These are phyloP conservation scores for Camponotus pennsylvanicus DNA, from an alignment of 1,140 invertebrate species.

Conservation along the genomic window DNA sequence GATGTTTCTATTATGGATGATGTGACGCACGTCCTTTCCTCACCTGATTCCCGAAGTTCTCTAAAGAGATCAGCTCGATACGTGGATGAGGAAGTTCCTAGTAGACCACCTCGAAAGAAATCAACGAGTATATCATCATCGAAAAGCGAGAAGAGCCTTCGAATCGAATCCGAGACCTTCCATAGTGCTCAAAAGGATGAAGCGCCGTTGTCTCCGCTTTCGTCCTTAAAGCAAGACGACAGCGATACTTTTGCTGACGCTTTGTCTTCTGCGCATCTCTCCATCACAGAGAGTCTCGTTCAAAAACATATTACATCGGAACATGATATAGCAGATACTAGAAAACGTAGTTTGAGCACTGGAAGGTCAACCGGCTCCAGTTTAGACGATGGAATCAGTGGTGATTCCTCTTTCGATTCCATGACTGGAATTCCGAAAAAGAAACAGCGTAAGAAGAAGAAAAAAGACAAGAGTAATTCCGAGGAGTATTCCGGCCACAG, in stretches of 20 bases:
- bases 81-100: slow-evolving; percentile 71
- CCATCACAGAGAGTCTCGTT: slow-evolving; percentile 66
- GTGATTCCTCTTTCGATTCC: slow-evolving; percentile 76
- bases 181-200: slow-evolving; percentile 82
- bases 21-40: slow-evolving; percentile 84
- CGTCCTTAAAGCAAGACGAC: slow-evolving; percentile 75
- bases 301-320: slow-evolving; percentile 21
- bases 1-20: slow-evolving; percentile 93
- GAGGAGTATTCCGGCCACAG: slow-evolving; percentile 71
- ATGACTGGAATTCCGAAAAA: slow-evolving; percentile 67
- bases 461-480: slow-evolving; percentile 71
- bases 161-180: slow-evolving; percentile 82
- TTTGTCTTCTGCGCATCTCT: slow-evolving; percentile 74
- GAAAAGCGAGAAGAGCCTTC: slow-evolving; percentile 77
- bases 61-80: slow-evolving; percentile 65
- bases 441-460: slow-evolving; percentile 70
- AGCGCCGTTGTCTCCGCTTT: slow-evolving; percentile 69
- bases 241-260: slow-evolving; percentile 83
- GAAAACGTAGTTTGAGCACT: slow-evolving; percentile 70
- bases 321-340: slow-evolving; percentile 41
- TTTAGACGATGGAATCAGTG: slow-evolving; percentile 70
- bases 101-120: slow-evolving; percentile 80
- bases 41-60: slow-evolving; percentile 72
- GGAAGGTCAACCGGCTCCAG: slow-evolving; percentile 66
- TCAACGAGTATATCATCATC: slow-evolving; percentile 75